Base-by-base conservation (phyloP, 2,797 vertebrate species). In the Sebastes kiyomatsui region DNA sequence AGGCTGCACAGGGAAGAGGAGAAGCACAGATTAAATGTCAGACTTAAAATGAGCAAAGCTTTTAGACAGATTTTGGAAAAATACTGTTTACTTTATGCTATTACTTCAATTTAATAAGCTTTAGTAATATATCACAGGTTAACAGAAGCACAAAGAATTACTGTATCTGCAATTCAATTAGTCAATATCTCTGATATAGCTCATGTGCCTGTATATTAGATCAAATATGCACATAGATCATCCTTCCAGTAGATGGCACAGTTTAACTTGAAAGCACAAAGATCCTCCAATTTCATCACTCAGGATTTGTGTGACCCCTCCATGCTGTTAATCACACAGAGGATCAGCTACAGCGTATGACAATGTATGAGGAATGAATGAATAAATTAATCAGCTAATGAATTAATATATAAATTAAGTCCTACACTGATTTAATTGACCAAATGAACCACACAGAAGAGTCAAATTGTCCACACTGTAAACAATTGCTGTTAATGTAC, bases 211-310 rank as follows among this genome's bases (percentile, higher is more conserved):
- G 20, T 30, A 12, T n/a, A 11, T 10, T 12, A 27, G 3, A 42
- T 27, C 23, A 68, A 54, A 66, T 49, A 6, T 84, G 90, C 46
- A 87, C 77, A 52, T 61, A 4, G 4, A 3, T 54, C 3, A 11
- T 71, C 2, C 70, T 7, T 78, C 91, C 94, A 87, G 79, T 85
- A 95, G 94, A 81, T 92, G 94, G 93, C 91, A 54, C 58, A 82
- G 85, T 90, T 72, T 64, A 52, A 84, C 82, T 58, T 70, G 28
- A 59, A 70, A 78, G 72, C 35, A 38, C 27, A 46, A 16, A 66
- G 8, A 67, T 46, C 28, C 28, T 58, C 4, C 16, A 58, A 16
- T 38, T 52, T 55, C 52, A 46, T 72, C 75, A 61, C 25, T 18
- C 16, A 8, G 23, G 11, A 38, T 46, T 10, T 77, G 2, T 20